Percentiles rank a stretch among this genome's conserved stretches.
Conservation (phyloP, 2,888 invertebrate species). For the Cephus nigrinus region DNA sequence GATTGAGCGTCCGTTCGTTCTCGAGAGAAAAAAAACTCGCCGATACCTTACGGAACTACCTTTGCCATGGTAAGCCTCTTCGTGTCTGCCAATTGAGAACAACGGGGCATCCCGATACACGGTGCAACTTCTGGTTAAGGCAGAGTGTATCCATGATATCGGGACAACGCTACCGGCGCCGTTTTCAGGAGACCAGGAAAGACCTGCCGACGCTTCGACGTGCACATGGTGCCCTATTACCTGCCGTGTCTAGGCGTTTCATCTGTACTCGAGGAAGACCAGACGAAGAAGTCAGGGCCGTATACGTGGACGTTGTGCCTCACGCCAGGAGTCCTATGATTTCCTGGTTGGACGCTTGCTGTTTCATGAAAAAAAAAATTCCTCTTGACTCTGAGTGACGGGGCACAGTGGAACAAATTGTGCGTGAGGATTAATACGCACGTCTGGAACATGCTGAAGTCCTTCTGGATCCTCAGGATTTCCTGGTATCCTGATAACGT, state of each 20-base stretch:
- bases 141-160: constrained; percentile 13
- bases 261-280: constrained; percentile 13
- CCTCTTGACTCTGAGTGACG: background rate
- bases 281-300: constrained; percentile 13
- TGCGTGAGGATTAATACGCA: too few species aligned
- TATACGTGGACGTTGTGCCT: too few species aligned
- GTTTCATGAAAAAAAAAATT: constrained; percentile 4
- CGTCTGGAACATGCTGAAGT: too few species aligned
- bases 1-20: constrained; percentile 47
- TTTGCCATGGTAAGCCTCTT: too few species aligned
- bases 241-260: constrained; percentile 30
- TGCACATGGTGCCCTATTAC: constrained; percentile 38
- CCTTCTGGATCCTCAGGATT: background rate
- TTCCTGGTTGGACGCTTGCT: constrained; percentile 3
- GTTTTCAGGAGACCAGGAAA: constrained; percentile 33
- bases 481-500: constrained; percentile 48
- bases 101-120: too few species aligned
- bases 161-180: constrained; percentile 17
- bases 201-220: constrained; percentile 12
- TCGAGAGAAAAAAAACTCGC: constrained; percentile 40
- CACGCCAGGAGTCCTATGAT: background rate
- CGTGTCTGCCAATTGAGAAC: too few species aligned
- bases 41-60: too few species aligned
- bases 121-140: too few species aligned
- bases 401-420: too few species aligned